These are phyloP conservation scores for Parapsyche elsis DNA, from an alignment of 1,140 invertebrate genomes.

Conservation along the genomic window DNA sequence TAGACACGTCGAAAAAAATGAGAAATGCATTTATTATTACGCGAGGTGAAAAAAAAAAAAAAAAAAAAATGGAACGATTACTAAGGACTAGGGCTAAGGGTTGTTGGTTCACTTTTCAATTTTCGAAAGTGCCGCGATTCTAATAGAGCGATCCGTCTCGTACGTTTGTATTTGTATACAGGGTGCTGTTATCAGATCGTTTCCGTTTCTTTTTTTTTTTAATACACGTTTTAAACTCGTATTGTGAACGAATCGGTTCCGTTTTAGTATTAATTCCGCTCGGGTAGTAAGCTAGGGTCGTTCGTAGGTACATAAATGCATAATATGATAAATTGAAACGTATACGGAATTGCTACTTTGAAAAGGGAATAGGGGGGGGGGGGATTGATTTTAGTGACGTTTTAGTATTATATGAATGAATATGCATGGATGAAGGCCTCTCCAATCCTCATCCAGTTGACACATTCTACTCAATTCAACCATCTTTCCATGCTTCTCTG, in stretches of 20 bases:
- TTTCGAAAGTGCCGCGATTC: not conserved
- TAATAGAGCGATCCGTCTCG: constrained; percentile 21
- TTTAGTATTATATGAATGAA: no score
- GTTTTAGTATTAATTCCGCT: constrained; percentile 14
- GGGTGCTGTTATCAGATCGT: constrained; percentile 15
- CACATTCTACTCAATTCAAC: no score
- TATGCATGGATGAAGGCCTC: no score
- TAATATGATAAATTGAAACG: constrained; percentile 15
- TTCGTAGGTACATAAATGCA: not conserved
- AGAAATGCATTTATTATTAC: constrained; percentile 24
- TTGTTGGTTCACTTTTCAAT: constrained; percentile 1
- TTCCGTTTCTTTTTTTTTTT: not conserved
- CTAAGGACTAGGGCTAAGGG: no score
- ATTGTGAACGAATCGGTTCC: not conserved
- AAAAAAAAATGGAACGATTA: no score
- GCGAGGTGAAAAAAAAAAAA: not conserved
- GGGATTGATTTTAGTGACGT: no score
- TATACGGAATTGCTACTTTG: no score
- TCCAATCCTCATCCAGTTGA: no score
- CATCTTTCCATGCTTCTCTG: no score
- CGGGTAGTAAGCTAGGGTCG: not conserved
- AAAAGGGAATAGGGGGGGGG: no score
- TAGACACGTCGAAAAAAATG: not conserved
- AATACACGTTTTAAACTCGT: not conserved
- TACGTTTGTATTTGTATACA: no score